Percentiles rank a stretch among this genome's conserved stretches.
Conservation (phyloP, 2,888 invertebrate species). For the Pogonocherus hispidulus region DNA sequence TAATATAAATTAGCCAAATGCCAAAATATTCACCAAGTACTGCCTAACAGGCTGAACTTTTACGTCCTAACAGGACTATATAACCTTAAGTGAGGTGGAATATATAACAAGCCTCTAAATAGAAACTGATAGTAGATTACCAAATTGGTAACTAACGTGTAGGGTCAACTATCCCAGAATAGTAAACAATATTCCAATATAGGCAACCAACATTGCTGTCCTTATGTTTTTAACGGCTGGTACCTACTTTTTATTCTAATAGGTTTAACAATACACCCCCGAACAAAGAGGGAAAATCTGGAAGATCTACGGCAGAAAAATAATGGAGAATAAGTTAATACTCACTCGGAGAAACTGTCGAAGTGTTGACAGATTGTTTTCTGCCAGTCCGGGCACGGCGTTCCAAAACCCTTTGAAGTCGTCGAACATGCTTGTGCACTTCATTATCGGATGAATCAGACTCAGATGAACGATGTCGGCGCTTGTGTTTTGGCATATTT, state of each 20-base stretch:
- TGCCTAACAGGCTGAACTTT: background rate
- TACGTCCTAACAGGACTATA: constrained; percentile 1
- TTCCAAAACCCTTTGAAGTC: background rate
- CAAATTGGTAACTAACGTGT: no score
- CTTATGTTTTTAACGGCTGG: no score
- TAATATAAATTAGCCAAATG: background rate
- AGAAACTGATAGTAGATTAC: no score
- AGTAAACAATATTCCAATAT: background rate
- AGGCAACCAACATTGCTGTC: constrained; percentile 5
- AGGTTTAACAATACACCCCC: background rate
- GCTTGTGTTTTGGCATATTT: constrained; percentile 4
- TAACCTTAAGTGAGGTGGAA: no score
- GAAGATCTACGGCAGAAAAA: constrained; percentile 12
- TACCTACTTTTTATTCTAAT: no score
- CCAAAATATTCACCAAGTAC: background rate
- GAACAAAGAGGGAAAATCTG: background rate
- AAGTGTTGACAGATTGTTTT: background rate
- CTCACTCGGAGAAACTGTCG: constrained; percentile 6
- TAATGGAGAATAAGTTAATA: background rate
- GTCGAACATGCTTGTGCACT: background rate
- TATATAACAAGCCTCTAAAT: no score
- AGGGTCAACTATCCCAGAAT: no score
- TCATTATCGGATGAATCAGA: constrained; percentile 7
- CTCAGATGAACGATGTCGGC: background rate
- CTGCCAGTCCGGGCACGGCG: background rate